Base-by-base conservation (phyloP, 2,113 vertebrate genomes). In the Indicator indicator region DNA sequence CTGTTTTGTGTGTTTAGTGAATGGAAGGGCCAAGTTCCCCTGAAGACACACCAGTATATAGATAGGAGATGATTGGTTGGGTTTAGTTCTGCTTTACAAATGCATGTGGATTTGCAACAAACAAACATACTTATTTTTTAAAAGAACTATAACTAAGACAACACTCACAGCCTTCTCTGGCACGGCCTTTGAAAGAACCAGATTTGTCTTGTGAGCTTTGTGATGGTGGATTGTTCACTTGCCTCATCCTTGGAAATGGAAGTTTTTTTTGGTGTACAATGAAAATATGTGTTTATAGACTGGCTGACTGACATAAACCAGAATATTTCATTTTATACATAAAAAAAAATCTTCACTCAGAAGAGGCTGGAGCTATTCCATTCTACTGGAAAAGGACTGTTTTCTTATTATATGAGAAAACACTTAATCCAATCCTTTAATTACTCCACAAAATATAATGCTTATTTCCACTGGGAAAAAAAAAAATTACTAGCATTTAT, bases 21-120 rank as follows among this genome's bases (percentile, higher is more conserved):
- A 52, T 12, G 14, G 27, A 44, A 50, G 36, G n/a, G 7, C 20
- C 0, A 0, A 8, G 27, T 76, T 71, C 36, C 46, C 13, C 40
- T 8, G 12, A 19, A 63, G 42, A 36, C 36, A 13, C n/a, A 38
- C 18, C 27, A 56, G 18, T 7, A 4, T 19, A 8, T 8, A 54
- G 11, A 10, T 5, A n/a, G 38, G 24, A 59, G 26, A 24, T 50
- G 50, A 14, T 6, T 13, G 14, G 23, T 81, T 40, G 55, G 9
- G 21, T n/a, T 94, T 63, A 77, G 36, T 42, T 60, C 36, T 21
- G 13, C 55, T 82, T 44, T 80, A 36, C 59, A 76, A 82, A n/a
- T 5, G 8, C 3, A 0, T 54, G 42, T 79, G 56, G 36, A 32
- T 93, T 86, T 76, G 59, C 55, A 70, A 8, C 1, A 9, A 36